A percentile compares a stretch with the other conserved stretches of the same genome.
Conservation (phyloP, 2,797 vertebrate species). For the Syngnathus rostellatus region DNA sequence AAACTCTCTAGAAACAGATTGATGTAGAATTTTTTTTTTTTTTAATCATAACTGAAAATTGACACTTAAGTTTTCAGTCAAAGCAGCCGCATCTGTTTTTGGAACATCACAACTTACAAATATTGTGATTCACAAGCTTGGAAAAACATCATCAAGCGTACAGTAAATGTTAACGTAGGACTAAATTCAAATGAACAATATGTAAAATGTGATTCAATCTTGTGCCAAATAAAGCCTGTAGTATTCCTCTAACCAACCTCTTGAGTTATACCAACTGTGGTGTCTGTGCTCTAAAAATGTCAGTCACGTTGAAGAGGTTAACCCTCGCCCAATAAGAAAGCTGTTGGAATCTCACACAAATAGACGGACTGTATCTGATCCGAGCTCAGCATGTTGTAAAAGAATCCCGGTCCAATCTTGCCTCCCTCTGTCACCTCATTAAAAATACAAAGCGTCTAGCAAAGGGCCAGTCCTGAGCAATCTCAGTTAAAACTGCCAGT, state of each 20-base stretch:
- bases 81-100: conserved; percentile 32
- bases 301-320: conserved; percentile 65
- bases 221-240: conserved; percentile 38
- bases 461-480: conserved; percentile 62
- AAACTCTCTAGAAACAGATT: background rate
- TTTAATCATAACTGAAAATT: background rate
- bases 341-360: conserved; percentile 66
- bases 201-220: conserved; percentile 40
- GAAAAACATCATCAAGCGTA: conserved; percentile 22
- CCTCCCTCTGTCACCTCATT: conserved; percentile 67
- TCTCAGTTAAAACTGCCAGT: conserved; percentile 62
- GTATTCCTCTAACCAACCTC: conserved; percentile 48
- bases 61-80: background rate
- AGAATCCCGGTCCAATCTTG: conserved; percentile 60
- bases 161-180: conserved; percentile 48
- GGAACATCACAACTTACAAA: conserved; percentile 27
- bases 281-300: conserved; percentile 65
- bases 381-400: conserved; percentile 59
- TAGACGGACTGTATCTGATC: conserved; percentile 64
- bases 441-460: conserved; percentile 69
- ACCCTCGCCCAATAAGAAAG: conserved; percentile 38
- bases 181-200: conserved; percentile 40
- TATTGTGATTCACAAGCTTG: conserved; percentile 36
- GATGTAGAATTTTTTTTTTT: background rate
- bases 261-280: conserved; percentile 42